Base-by-base conservation (phyloP, 2,113 vertebrate species). In the Cettia cetti region DNA sequence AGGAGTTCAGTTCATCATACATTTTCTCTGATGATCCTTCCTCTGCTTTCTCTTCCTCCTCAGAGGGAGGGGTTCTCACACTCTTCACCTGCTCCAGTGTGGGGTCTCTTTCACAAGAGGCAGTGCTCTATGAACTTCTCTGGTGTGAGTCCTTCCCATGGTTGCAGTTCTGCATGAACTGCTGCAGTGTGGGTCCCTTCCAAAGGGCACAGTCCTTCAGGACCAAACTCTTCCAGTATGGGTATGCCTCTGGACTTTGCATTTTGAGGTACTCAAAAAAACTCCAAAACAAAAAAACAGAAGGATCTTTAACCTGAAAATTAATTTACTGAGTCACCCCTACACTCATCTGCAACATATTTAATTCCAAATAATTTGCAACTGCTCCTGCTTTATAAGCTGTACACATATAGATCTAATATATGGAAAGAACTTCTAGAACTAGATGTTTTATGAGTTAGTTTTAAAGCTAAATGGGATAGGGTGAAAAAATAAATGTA, bases 1-100 rank as follows among this genome's bases (percentile, higher is more conserved):
- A 8, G 5, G 2, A 2, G 3, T 6, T 37, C 6, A 6, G 5
- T 27, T 61, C 15, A 20, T 47, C 11, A 75, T 4, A 30, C 0
- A 0, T 31, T 60, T 16, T 39, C 12, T 54, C 33, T 75, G 11
- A 12, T 4, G 0, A 10, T 60, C 3, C 30, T 65, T 60, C 54
- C 23, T 61, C 17, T 42, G 19, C 9, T 63, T 42, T 63, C 13
- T 63, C 37, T 60, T 65, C 56, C 20, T 76, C 11, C 23, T 28
- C 42, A 21, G 2, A 3, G 6, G 24, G 11, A 40, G 6, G 5
- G 35, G 3, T n/a, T 10, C 30, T 28, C 52, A 28, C 3, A 4
- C 26, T 4, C 21, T 35, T 45, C 19, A 13, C 10, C 15, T 65
- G 13, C 1, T 79, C 19, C 56, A 26, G 6, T 1, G 1, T 68